These are phyloP conservation scores for Leucopsar rothschildi DNA, from an alignment of 2,113 vertebrate genomes.

Conservation along the genomic window DNA sequence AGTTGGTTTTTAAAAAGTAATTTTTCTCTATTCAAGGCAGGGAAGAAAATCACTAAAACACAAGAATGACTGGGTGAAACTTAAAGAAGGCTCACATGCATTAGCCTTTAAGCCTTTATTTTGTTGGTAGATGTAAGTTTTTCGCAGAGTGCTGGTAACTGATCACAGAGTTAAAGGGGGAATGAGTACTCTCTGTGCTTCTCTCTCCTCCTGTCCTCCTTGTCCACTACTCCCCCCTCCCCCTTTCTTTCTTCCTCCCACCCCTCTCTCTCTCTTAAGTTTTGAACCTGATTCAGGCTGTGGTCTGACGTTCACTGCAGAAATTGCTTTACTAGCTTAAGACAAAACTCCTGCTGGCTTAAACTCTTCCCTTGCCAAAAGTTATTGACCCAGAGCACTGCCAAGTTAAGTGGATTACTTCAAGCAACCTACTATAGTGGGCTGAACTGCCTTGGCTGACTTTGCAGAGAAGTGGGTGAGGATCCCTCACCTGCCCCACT, in stretches of 20 bases:
- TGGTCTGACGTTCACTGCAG: neutral
- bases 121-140: conserved; percentile 25
- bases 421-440: neutral
- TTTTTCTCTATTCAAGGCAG: conserved; percentile 41
- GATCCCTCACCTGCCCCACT: neutral
- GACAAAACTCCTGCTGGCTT: conserved; percentile 5
- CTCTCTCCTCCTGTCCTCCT: neutral
- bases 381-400: neutral
- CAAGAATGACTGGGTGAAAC: conserved; percentile 17
- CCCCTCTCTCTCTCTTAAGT: neutral
- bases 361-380: conserved; percentile 17
- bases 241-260: neutral
- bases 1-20: conserved; percentile 48
- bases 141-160: neutral
- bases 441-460: neutral
- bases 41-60: conserved; percentile 40
- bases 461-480: neutral
- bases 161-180: neutral
- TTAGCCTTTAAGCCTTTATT: conserved; percentile 33
- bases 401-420: conserved; percentile 14
- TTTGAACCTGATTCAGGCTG: neutral
- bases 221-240: neutral
- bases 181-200: neutral
- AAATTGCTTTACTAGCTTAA: conserved; percentile 14
- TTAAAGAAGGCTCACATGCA: neutral